Evolutionary conservation across 30 jellyfish, hydroid and myxozoan genomes (phyloP).

Genomic region (Chironex yamaguchii): DNA sequence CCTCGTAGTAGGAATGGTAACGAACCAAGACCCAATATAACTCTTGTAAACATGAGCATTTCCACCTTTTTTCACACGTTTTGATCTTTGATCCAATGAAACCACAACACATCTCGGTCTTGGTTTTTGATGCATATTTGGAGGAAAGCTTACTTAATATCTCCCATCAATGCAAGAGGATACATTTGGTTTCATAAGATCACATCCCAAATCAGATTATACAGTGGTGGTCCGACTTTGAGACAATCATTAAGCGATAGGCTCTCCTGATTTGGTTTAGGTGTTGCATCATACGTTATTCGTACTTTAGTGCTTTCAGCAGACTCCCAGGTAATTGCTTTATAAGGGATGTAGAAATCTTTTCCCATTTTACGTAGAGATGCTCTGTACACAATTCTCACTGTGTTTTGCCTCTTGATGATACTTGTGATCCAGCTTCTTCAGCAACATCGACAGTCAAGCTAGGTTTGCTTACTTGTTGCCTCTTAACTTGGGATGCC

Average conservation of each 20-base stretch:
- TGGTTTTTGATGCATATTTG: constrained; percentile 65
- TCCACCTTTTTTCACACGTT: neutral
- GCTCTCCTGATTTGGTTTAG: neutral
- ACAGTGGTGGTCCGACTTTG: constrained; percentile 75
- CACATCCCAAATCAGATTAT: constrained; percentile 44
- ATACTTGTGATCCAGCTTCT: constrained; percentile 36
- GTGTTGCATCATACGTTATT: neutral
- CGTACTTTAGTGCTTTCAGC: constrained; percentile 48
- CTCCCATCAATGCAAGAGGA: constrained; percentile 77
- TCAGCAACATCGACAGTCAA: constrained; percentile 38
- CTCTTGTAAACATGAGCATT: constrained; percentile 62
- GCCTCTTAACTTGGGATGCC: constrained; percentile 28
- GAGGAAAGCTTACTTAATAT: constrained; percentile 77
- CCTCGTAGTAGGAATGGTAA: constrained; percentile 69
- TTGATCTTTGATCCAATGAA: constrained; percentile 60
- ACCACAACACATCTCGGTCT: constrained; percentile 69
- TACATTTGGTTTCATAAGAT: constrained; percentile 54
- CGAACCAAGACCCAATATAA: constrained; percentile 60
- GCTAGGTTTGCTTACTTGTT: constrained; percentile 57
- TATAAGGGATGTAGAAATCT: constrained; percentile 57
- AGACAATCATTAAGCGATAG: constrained; percentile 81
- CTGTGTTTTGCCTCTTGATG: constrained; percentile 35
- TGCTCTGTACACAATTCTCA: constrained; percentile 28
- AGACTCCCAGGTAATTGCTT: constrained; percentile 42
- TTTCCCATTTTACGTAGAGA: neutral